Conservation (phyloP, 2,797 vertebrate species). For the Gila robusta region DNA sequence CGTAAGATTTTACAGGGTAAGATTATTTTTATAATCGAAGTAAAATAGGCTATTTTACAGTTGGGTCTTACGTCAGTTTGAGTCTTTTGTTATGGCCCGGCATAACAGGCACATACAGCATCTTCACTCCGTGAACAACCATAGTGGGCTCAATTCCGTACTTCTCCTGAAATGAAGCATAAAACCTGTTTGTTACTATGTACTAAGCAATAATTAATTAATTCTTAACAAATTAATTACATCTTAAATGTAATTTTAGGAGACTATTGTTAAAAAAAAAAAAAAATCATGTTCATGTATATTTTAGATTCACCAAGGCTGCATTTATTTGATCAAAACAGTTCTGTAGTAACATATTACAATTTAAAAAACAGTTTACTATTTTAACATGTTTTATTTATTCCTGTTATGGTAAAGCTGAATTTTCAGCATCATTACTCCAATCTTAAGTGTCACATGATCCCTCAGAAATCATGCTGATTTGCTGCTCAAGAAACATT, state of each 20-base stretch:
- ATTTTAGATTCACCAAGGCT: not conserved
- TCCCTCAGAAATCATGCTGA: too few species aligned
- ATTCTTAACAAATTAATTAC: not conserved
- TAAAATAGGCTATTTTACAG: not conserved
- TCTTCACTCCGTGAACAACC: constrained; percentile 99
- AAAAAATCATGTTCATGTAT: not conserved
- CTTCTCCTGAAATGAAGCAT: constrained; percentile 82
- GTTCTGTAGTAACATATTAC: not conserved
- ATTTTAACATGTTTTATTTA: not conserved
- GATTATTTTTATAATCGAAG: not conserved
- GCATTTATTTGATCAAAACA: not conserved
- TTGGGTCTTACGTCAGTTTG: constrained; percentile 89
- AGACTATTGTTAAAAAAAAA: not conserved
- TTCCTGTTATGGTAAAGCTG: not conserved
- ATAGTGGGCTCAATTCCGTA: constrained; percentile 97
- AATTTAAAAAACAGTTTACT: not conserved
- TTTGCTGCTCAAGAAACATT: not conserved
- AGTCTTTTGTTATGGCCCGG: constrained; percentile 96
- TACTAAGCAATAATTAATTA: not conserved
- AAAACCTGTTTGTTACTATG: not conserved
- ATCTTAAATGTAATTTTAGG: not conserved
- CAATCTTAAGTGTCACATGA: too few species aligned
- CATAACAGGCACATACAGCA: constrained; percentile 98
- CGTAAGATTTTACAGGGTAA: not conserved
- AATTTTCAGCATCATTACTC: too few species aligned